These are phyloP conservation scores for Scartelaos histophorus DNA, from an alignment of 2,113 vertebrate genomes.

Conservation along the genomic window DNA sequence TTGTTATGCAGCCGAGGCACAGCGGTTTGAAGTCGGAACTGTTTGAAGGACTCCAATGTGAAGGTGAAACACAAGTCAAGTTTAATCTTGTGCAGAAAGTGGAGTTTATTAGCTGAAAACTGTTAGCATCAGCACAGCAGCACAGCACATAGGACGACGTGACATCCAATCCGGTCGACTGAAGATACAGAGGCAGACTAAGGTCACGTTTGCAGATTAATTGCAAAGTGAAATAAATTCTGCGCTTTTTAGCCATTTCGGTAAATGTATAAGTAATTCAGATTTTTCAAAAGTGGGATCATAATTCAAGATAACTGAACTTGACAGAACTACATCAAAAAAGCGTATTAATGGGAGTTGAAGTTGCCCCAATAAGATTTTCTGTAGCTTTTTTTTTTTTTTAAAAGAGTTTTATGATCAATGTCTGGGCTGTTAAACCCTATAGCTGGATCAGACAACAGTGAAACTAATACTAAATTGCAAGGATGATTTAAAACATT, in stretches of 20 bases:
- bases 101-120: constrained; percentile 25
- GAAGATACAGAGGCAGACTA: background rate
- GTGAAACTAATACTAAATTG: no score
- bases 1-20: background rate
- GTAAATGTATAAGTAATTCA: background rate
- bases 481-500: background rate
- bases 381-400: background rate
- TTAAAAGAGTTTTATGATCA: background rate
- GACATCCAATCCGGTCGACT: constrained; percentile 9
- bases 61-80: constrained; percentile 25
- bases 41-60: background rate
- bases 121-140: constrained; percentile 36
- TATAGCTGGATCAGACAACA: no score
- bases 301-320: background rate
- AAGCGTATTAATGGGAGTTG: background rate
- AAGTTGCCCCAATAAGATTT: no score
- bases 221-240: constrained; percentile 10
- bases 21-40: constrained; percentile 23
- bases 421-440: no score
- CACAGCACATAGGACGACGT: background rate
- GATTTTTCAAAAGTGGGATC: background rate
- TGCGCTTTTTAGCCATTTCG: background rate
- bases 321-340: background rate
- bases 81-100: constrained; percentile 14
- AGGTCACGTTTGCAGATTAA: constrained; percentile 24